Conservation (phyloP, 2,797 vertebrate genomes). For the Scarus forsteni region DNA sequence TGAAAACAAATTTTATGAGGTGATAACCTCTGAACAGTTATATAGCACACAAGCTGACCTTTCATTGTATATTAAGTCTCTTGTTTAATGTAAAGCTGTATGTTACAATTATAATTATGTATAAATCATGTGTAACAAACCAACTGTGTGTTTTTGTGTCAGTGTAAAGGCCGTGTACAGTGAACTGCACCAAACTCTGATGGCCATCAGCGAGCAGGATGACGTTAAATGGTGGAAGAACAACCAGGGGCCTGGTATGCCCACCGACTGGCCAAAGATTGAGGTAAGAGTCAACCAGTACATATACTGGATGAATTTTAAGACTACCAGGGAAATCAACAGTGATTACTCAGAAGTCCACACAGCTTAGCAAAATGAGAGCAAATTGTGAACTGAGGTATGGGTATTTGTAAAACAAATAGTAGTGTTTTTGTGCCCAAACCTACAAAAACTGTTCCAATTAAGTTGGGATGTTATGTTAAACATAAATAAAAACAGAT, state of each 20-base stretch:
- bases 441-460: no score
- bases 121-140: neutral
- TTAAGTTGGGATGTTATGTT: no score
- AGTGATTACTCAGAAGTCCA: neutral
- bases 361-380: neutral
- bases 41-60: no score
- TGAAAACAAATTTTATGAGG: no score
- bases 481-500: no score
- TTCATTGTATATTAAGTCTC: no score
- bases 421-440: no score
- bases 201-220: constrained; percentile 85
- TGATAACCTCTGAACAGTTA: no score
- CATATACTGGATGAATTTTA: neutral
- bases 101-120: neutral
- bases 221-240: constrained; percentile 91
- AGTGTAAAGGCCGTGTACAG: constrained; percentile 88
- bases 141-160: constrained; percentile 24
- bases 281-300: constrained; percentile 67
- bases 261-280: constrained; percentile 88
- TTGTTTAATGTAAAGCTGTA: no score
- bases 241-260: constrained; percentile 86
- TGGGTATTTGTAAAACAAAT: no score
- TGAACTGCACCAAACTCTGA: constrained; percentile 87
- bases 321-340: neutral
- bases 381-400: no score